These are phyloP conservation scores for Cololabis saira DNA, from an alignment of 2,113 vertebrate species.

Conservation along the genomic window DNA sequence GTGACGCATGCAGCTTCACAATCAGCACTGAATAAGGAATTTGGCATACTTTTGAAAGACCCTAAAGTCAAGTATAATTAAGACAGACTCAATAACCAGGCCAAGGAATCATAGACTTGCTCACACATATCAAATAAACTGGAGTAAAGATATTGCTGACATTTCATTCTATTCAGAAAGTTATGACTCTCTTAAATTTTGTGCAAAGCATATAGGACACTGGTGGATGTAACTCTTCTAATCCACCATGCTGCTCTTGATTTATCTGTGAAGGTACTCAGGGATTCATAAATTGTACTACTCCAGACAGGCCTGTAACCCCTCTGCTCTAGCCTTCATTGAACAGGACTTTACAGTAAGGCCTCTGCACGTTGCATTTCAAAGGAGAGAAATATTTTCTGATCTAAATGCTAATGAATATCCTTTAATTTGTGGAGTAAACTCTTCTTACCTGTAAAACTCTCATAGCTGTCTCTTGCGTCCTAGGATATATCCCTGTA, in stretches of 20 bases:
- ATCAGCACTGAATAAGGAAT: not conserved
- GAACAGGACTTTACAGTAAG: constrained; percentile 55
- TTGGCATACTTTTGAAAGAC: constrained; percentile 22
- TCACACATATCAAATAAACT: constrained; percentile 36
- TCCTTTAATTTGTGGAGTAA: constrained; percentile 49
- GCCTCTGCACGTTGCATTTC: constrained; percentile 50
- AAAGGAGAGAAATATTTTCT: constrained; percentile 48
- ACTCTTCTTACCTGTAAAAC: constrained; percentile 56
- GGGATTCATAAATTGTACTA: constrained; percentile 35
- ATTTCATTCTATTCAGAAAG: constrained; percentile 33
- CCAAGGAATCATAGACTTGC: constrained; percentile 9
- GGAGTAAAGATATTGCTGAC: constrained; percentile 52
- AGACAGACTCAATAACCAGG: constrained; percentile 41
- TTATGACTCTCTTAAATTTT: constrained; percentile 57
- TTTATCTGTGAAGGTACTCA: constrained; percentile 45
- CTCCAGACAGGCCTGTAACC: constrained; percentile 46
- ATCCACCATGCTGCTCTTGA: constrained; percentile 28
- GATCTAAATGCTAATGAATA: constrained; percentile 72
- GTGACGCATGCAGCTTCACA: not conserved
- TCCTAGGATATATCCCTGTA: constrained; percentile 47
- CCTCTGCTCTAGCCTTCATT: constrained; percentile 29
- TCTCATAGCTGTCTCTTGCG: constrained; percentile 28
- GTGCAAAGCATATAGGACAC: constrained; percentile 18
- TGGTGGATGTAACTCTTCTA: constrained; percentile 11
- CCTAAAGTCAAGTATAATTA: constrained; percentile 62